Conservation (phyloP, 2,113 vertebrate genomes). For the Psephotus haematonotus region DNA sequence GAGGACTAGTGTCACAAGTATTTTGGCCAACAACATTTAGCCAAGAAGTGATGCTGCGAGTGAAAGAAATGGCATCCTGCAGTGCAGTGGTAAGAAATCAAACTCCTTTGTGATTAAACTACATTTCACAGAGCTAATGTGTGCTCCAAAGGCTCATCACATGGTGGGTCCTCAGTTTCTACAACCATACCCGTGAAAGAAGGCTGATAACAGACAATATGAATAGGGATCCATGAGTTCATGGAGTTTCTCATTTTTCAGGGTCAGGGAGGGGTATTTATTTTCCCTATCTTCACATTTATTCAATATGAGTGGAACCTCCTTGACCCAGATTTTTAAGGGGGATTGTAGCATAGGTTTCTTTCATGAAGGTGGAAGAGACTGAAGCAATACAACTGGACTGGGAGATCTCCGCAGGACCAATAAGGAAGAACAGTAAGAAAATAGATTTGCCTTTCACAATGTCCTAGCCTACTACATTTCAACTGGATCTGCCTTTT, state of each 20-base stretch:
- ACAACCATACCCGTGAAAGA: background rate
- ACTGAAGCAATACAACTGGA: background rate
- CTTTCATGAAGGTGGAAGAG: background rate
- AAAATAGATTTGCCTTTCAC: background rate
- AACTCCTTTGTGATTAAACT: background rate
- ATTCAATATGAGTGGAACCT: background rate
- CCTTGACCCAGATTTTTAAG: background rate
- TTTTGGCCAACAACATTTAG: conserved; percentile 99
- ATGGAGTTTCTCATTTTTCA: background rate
- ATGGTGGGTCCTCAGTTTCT: background rate
- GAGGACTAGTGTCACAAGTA: conserved; percentile 95
- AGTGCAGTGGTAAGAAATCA: conserved; percentile 87
- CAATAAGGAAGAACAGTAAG: background rate
- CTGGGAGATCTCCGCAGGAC: background rate
- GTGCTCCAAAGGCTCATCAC: background rate
- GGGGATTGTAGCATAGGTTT: background rate
- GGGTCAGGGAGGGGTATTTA: background rate
- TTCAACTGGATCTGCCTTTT: background rate
- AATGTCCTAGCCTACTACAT: background rate
- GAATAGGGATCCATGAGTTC: background rate
- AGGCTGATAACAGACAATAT: background rate
- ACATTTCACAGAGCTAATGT: background rate
- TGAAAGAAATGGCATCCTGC: conserved; percentile 97
- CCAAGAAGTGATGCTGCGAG: conserved; percentile 96
- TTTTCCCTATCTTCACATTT: background rate